Evolutionary conservation across 2,113 vertebrate species (phyloP).

Genomic region (Quiscalus mexicanus): DNA sequence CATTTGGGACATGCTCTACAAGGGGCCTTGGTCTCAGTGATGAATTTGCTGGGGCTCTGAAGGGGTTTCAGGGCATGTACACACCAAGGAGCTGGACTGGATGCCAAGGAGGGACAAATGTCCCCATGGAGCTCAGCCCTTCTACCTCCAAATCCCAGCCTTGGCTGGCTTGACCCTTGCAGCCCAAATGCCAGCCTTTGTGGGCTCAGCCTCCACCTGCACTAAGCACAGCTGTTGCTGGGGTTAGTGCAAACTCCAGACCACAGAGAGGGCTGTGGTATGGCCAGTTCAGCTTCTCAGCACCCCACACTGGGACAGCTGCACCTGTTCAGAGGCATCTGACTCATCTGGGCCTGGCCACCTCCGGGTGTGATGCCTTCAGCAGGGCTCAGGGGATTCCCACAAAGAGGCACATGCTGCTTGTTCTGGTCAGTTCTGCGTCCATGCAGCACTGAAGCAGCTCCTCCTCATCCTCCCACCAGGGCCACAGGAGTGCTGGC

Average conservation of each 20-base stretch:
- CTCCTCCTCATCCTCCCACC: neutral
- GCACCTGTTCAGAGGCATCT: rapidly evolving
- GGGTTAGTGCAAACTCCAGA: neutral
- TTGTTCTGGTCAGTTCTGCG: neutral
- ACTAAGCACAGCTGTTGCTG: neutral
- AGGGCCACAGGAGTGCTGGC: neutral
- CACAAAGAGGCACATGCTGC: rapidly evolving
- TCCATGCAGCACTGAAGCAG: neutral
- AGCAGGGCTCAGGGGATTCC: neutral
- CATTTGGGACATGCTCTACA: neutral
- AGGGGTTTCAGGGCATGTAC: neutral
- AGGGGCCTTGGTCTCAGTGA: neutral
- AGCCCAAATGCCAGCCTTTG: neutral
- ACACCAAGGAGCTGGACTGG: neutral
- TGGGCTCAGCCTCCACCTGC: neutral
- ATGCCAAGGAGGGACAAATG: neutral
- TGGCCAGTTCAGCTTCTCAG: neutral
- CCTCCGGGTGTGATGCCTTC: rapidly evolving
- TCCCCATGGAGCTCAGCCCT: no score
- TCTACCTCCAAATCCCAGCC: neutral
- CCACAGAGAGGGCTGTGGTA: neutral
- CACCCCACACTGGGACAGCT: neutral
- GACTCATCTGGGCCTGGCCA: neutral
- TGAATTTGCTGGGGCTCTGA: neutral
- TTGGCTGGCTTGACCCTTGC: neutral